Conservation (phyloP, 2,888 invertebrate species). For the Megalurothrips usitatus region DNA sequence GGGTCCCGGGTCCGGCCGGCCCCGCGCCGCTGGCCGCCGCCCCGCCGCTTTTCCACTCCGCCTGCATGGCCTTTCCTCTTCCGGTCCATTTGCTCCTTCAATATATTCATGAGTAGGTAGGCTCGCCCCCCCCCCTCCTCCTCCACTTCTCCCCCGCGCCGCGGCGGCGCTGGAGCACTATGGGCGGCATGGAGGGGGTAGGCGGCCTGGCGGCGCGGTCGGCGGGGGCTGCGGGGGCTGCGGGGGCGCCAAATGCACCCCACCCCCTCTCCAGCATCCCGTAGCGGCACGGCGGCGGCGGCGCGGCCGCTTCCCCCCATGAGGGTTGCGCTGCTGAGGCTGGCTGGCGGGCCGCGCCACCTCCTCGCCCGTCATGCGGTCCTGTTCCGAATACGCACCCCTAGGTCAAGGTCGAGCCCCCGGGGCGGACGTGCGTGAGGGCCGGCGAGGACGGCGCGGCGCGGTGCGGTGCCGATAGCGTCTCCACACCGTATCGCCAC, state of each 20-base stretch:
- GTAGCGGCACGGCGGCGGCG: not conserved
- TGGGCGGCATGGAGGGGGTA: not conserved
- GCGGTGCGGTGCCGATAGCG: too few relatives aligned
- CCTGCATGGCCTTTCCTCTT: not conserved
- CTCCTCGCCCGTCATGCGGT: not conserved
- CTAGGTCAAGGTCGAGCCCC: not conserved
- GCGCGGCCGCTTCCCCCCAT: not conserved
- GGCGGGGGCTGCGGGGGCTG: not conserved
- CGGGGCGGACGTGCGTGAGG: not conserved
- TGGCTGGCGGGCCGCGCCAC: not conserved
- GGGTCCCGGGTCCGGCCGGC: not conserved
- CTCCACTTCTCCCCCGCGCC: not conserved
- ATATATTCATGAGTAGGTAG: conserved; percentile 24
- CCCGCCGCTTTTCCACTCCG: not conserved
- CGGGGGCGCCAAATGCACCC: not conserved
- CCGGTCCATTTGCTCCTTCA: conserved; percentile 22
- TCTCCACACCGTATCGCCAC: too few relatives aligned
- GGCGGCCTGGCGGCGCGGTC: not conserved
- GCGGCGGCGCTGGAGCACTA: not conserved
- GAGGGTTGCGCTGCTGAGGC: not conserved
- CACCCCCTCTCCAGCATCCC: not conserved
- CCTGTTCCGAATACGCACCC: conserved; percentile 29
- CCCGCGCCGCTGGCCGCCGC: not conserved
- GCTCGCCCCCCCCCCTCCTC: not conserved
- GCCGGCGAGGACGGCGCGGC: too few relatives aligned